Percentiles rank a stretch among this genome's conserved stretches.
These are phyloP conservation scores for Cephus sareptanus DNA, from an alignment of 2,888 invertebrate genomes.

Conservation along the genomic window DNA sequence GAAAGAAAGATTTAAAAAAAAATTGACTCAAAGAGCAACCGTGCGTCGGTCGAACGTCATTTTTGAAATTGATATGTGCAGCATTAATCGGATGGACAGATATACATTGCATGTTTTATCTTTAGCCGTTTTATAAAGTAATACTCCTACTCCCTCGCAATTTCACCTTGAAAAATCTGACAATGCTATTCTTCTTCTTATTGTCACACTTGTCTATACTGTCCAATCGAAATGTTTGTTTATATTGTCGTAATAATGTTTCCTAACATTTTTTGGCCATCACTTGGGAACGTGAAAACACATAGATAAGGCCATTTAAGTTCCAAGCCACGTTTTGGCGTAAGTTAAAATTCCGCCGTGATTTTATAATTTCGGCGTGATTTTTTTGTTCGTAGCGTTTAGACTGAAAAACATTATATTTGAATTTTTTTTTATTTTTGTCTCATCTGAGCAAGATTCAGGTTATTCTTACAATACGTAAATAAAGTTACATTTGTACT, in stretches of 20 bases:
- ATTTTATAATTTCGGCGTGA: not conserved
- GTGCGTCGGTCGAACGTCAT: conserved; percentile 9
- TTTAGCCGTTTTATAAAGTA: conserved; percentile 58
- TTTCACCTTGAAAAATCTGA: not conserved
- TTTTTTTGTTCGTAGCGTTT: not conserved
- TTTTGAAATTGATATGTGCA: conserved; percentile 16
- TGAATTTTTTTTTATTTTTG: not conserved
- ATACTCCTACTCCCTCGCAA: conserved; percentile 42
- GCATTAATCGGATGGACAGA: conserved; percentile 31
- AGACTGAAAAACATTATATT: not conserved
- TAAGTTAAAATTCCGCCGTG: not conserved
- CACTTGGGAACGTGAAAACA: not conserved
- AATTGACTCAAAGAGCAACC: conserved; percentile 5
- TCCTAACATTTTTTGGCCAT: not conserved
- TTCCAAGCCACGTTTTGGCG: not conserved
- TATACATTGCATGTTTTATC: conserved; percentile 57
- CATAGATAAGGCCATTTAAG: not conserved
- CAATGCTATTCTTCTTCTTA: conserved; percentile 1
- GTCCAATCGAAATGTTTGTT: conserved; percentile 34
- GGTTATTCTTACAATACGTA: not conserved
- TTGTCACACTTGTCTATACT: conserved; percentile 20
- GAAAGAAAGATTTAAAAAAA: conserved; percentile 11
- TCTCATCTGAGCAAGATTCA: not conserved
- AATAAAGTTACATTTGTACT: not conserved
- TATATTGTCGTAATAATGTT: conserved; percentile 4